Conservation (phyloP, 1,140 invertebrate genomes). For the Leptoteleia sp. region DNA sequence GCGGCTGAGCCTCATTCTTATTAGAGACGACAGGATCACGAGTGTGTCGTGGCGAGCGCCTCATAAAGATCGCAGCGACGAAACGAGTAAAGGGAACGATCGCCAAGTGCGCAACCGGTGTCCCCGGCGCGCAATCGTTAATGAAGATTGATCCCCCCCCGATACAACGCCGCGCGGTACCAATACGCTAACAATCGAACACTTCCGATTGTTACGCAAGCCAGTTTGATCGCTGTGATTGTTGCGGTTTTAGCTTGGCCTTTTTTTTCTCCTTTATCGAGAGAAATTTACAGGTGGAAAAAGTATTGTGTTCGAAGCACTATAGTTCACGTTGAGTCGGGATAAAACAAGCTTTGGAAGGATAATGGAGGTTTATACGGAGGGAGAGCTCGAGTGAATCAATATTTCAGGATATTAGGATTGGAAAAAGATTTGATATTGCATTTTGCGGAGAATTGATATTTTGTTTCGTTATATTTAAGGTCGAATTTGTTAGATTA, state of each 20-base stretch:
- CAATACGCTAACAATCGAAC: conserved; percentile 43
- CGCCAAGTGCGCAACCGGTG: conserved; percentile 40
- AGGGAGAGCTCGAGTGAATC: too few species aligned
- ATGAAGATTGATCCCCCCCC: conserved; percentile 69
- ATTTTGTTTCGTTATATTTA: too few species aligned
- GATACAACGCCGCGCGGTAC: conserved; percentile 31
- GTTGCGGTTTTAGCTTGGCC: conserved; percentile 1
- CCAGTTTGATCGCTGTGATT: conserved; percentile 1
- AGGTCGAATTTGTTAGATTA: too few species aligned
- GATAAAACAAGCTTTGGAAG: too few species aligned
- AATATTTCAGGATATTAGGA: too few species aligned
- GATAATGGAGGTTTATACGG: too few species aligned
- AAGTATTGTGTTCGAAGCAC: too few species aligned
- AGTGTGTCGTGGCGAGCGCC: conserved; percentile 39
- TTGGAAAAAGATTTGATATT: too few species aligned
- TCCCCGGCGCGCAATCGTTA: conserved; percentile 38
- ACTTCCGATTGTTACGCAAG: conserved; percentile 40
- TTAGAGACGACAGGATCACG: conserved; percentile 43
- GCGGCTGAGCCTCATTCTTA: conserved; percentile 21
- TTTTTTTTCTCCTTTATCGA: too few species aligned
- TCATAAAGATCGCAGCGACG: conserved; percentile 34
- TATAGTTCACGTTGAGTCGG: too few species aligned
- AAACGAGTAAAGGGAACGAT: not conserved
- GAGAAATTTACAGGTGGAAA: too few species aligned
- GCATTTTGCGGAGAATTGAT: too few species aligned